These are phyloP conservation scores for Colletes latitarsis DNA, from an alignment of 1,140 invertebrate species.

Conservation along the genomic window DNA sequence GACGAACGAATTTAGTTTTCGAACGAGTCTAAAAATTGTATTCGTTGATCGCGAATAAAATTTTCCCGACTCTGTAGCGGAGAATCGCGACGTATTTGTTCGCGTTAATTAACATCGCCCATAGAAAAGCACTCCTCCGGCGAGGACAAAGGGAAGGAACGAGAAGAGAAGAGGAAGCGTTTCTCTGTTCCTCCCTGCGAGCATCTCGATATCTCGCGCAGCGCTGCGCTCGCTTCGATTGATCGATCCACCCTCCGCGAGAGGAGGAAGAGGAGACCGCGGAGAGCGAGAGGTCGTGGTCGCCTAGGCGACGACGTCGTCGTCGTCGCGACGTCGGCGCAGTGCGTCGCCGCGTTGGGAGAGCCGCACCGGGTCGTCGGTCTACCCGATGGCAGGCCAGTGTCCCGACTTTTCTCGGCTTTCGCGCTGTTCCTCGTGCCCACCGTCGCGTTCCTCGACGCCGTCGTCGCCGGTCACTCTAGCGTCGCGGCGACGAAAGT, in stretches of 20 bases:
- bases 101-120: too few relatives aligned
- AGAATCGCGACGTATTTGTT: too few relatives aligned
- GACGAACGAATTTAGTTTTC: too few relatives aligned
- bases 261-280: constrained; percentile 1
- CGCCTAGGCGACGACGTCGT: constrained; percentile 73
- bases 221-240: constrained; percentile 58
- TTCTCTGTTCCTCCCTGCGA: not conserved
- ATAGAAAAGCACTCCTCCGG: too few relatives aligned
- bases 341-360: constrained; percentile 57
- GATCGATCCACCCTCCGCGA: constrained; percentile 64
- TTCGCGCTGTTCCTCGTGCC: constrained; percentile 38
- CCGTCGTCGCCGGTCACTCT: not conserved
- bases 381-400: constrained; percentile 69
- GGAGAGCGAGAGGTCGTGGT: constrained; percentile 55
- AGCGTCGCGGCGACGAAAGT: not conserved
- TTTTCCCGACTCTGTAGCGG: too few relatives aligned
- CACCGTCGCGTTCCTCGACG: not conserved
- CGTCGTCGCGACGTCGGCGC: constrained; percentile 66
- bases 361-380: constrained; percentile 64
- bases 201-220: constrained; percentile 38
- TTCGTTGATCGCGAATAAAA: too few relatives aligned
- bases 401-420: constrained; percentile 72
- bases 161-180: not conserved
- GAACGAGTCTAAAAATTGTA: too few relatives aligned
- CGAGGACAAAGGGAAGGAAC: not conserved